Base-by-base conservation (phyloP, 2,797 vertebrate genomes). In the Dendrocincla fuliginosa region DNA sequence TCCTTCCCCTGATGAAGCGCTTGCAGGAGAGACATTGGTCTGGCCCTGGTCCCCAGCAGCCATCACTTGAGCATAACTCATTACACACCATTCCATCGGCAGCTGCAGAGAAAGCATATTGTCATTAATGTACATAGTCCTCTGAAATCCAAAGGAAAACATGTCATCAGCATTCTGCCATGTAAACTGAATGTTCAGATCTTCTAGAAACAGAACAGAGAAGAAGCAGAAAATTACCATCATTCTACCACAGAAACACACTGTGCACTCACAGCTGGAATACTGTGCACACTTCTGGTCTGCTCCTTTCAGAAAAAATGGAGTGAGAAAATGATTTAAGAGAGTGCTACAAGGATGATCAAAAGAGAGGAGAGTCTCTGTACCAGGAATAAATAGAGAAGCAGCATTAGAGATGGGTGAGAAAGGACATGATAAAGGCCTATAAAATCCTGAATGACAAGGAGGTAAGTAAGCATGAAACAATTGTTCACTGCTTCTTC, bases 11-110 rank as follows among this genome's bases (percentile, higher is more conserved):
- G 91, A 98, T 98, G 98, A 99, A 99, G 77, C 96, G 98, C 30
- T 98, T 98, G 92, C 99, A 99, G 46, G 98, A 99, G 13, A 99
- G 98, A 93, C 99, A 99, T 93, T 99, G 99, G 94, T 99, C 98
- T 2, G 99, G 98, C 4, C 99, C 99, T 0, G 99, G 98, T 10
- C 99, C 99, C 99, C 99, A 99, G 47, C 99, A 99, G 20, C 99
- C 99, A 4, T 98, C 98, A 4, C 96, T 98, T 0, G 99, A 99
- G 94, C 99, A 99, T 93, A 99, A 97, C 53, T 93, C 97, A 41
- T 99, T 99, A 61, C 99, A 99, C 55, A 99, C 97, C 99, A 99
- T 99, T 22, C 98, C 98, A 92, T 99, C 98, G 2, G 98, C 98
- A 97, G 97, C 99, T 99, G 98, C 56, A 95, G 97, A 30, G 89